Base-by-base conservation (phyloP, 2,888 invertebrate species). In the Papilio gigon region DNA sequence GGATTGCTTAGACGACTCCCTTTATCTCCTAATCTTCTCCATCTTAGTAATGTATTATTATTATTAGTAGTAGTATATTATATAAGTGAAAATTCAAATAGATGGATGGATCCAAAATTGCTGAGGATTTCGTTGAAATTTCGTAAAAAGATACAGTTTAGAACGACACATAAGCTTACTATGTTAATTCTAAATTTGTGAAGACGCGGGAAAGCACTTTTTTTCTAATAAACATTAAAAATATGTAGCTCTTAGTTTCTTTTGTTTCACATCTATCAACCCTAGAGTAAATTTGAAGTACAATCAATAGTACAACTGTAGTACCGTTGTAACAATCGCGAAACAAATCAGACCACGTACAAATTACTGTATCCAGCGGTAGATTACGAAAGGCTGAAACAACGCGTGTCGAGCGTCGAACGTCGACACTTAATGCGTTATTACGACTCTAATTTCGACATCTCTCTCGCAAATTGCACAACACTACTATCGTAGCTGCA, bases 401-500 rank as follows among this genome's bases (percentile, higher is more conserved):
- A 59, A 59, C 66, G 60, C 25, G 20, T 42, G 35, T 42, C 44
- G 22, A 66, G 37, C 56, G n/a, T n/a, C n/a, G 33, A 35, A 35
- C 33, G 65, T 58, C 58, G 65, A 65, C 75, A 77, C 73, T 77
- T 76, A 77, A 79, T 78, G 77, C 20, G 53, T 42, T 53, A 80
- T 82, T 80, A 77, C 74, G 77, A 68, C 11, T 69, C 17, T 71
- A 66, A 80, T 84, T 85, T 88, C 86, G 84, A 85, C 84, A 84
- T 81, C 79, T 80, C 76, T 80, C 82, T 83, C 83, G 82, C 80
- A 84, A 86, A 73, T 85, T 84, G 81, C 87, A 81, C 90, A 87
- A 87, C 90, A 81, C 89, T 89, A 88, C 74, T 78, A 84, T 83
- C 77, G 73, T 81, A 78, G 83, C 75, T n/a, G 77, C 77, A 85